Evolutionary conservation across 2,888 invertebrate species (phyloP).

Genomic region (Pilophorus perplexus): DNA sequence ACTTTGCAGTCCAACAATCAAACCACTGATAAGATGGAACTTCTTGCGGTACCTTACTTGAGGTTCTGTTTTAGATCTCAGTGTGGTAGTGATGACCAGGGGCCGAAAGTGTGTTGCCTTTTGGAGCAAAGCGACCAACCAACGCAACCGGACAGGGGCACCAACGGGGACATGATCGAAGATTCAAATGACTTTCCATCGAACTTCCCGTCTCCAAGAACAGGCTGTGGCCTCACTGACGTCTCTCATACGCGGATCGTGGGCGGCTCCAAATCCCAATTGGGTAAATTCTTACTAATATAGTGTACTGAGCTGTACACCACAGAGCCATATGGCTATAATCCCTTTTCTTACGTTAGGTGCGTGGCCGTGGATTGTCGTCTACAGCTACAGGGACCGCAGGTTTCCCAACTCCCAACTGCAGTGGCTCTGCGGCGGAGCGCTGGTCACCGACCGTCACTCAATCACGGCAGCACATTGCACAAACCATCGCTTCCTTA

Average conservation of each 20-base stretch:
- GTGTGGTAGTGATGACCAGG: slow-evolving; percentile 65
- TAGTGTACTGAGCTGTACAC: too few species aligned
- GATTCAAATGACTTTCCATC: slow-evolving; percentile 25
- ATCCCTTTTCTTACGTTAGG: too few species aligned
- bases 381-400: slow-evolving; percentile 63
- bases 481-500: slow-evolving; percentile 20
- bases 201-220: slow-evolving; percentile 32
- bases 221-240: slow-evolving; percentile 43
- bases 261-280: slow-evolving; percentile 45
- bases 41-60: too few species aligned
- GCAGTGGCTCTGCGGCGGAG: slow-evolving; percentile 54
- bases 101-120: slow-evolving; percentile 67
- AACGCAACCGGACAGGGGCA: background rate
- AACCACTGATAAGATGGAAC: too few species aligned
- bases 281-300: too few species aligned
- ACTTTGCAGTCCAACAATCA: too few species aligned
- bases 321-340: too few species aligned
- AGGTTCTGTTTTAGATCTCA: slow-evolving; percentile 59
- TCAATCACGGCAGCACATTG: slow-evolving; percentile 56
- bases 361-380: slow-evolving; percentile 77
- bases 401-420: slow-evolving; percentile 45
- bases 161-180: too few species aligned
- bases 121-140: background rate
- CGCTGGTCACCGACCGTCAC: slow-evolving; percentile 53
- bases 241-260: slow-evolving; percentile 44